Evolutionary conservation across 2,888 invertebrate genomes (phyloP).

Genomic region (Notodonta dromedarius): DNA sequence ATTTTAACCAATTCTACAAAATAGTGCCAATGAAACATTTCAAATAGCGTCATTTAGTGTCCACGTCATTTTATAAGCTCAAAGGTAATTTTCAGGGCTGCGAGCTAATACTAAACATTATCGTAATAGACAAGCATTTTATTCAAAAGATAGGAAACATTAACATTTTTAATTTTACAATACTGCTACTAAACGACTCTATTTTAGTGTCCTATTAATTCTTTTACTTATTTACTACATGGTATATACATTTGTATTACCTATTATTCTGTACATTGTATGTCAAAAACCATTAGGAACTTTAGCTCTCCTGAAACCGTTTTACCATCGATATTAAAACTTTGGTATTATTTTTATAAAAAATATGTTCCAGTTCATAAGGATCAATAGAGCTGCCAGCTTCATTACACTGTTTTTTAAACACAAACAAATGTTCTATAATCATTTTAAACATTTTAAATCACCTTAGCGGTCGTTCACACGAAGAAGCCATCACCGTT

Average conservation of each 20-base stretch:
- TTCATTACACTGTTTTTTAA: background rate
- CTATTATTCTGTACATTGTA: constrained; percentile 26
- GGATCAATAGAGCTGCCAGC: background rate
- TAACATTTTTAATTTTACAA: background rate
- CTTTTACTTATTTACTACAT: constrained; percentile 4
- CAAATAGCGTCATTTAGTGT: background rate
- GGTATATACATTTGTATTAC: constrained; percentile 5
- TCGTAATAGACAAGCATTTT: background rate
- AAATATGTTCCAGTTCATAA: background rate
- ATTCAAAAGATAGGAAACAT: background rate
- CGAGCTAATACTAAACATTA: no score
- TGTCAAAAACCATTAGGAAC: constrained; percentile 59
- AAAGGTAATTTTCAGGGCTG: background rate
- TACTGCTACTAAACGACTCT: background rate
- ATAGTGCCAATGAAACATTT: constrained; percentile 29
- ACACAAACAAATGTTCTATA: background rate
- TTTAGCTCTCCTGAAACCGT: constrained; percentile 56
- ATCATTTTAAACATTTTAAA: no score
- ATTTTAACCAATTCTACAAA: constrained; percentile 25
- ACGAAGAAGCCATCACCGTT: no score
- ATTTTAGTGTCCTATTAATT: constrained; percentile 27
- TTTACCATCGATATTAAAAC: constrained; percentile 55
- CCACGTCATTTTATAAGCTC: background rate
- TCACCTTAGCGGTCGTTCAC: no score
- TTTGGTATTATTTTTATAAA: constrained; percentile 50